Evolutionary conservation across 2,888 invertebrate genomes (phyloP), one percentile per base, ranked within the genome.

Genomic region (Helobdella robusta): DNA sequence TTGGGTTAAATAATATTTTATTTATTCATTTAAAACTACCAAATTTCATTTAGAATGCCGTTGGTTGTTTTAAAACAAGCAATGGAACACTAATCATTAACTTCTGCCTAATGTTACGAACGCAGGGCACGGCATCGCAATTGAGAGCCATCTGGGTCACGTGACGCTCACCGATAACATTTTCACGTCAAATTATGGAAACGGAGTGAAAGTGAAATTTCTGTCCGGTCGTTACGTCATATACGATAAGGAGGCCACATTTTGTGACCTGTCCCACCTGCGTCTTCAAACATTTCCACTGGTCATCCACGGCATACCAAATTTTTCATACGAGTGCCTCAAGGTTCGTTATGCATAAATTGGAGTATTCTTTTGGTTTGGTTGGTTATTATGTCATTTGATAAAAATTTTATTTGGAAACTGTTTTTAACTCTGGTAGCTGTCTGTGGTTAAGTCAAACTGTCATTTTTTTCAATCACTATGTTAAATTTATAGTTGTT

Each of bases 71-170:
- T n/a, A n/a, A n/a, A n/a, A n/a, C n/a, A n/a, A n/a, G n/a, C n/a
- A n/a, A n/a, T n/a, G n/a, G n/a, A n/a, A n/a, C n/a, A n/a, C n/a
- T 46, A 46, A 46, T 4, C 46, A 46, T 4, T 18, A n/a, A n/a
- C 4, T 18, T 46, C 20, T 20, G 4, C 5, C 6, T 48, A 25
- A 23, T 48, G 48, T 1, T 48, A 6, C 48, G 25, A 67, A 64
- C 62, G 18, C 70, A 79, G 79, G 79, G 64, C 75, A 79, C 70
- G 79, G 79, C 23, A 69, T 77, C 1, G 75, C 73, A 56, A 73
- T 78, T 23, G 73, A 77, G 65, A 74, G 76, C 6, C 72, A 74
- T 28, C 71, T 78, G n/a, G 79, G 79, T 20, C 71, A 72, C n/a
- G 75, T 77, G 0, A 66, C 73, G 11, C 71, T 79, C 50, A 75